These are phyloP conservation scores for Mycteria americana DNA, from an alignment of 2,797 vertebrate species.

Conservation along the genomic window DNA sequence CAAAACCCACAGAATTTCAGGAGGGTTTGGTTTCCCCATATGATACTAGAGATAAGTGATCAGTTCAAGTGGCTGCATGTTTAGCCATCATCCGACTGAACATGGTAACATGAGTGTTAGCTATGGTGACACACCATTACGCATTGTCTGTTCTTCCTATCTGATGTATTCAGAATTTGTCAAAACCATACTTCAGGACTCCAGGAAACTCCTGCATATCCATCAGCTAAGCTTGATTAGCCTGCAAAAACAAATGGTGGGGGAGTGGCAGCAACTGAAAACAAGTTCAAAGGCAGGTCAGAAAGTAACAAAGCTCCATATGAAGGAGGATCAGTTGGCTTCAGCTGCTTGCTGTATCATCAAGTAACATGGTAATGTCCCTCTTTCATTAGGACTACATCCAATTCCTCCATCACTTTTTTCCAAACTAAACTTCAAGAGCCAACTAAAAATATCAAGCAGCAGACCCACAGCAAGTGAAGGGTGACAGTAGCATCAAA, in stretches of 20 bases:
- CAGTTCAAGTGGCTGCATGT: neutral
- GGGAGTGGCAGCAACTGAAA: slow-evolving; percentile 24
- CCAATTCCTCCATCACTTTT: neutral
- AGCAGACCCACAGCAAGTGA: neutral
- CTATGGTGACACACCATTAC: neutral
- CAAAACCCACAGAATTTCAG: neutral
- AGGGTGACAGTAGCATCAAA: neutral
- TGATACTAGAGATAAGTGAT: neutral
- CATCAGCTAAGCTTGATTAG: neutral
- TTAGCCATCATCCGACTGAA: neutral
- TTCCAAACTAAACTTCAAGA: neutral
- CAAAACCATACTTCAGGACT: slow-evolving; percentile 31
- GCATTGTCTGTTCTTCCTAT: neutral
- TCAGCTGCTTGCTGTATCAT: neutral
- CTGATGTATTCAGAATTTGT: slow-evolving; percentile 28
- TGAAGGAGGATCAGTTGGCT: neutral
- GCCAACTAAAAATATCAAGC: neutral
- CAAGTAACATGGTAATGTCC: neutral
- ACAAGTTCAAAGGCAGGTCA: slow-evolving; percentile 78
- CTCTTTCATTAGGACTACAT: neutral
- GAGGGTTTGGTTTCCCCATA: neutral
- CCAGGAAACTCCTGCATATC: slow-evolving; percentile 25
- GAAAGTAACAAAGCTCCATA: neutral
- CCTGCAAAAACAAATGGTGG: slow-evolving; percentile 22
- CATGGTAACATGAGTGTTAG: neutral